Evolutionary conservation across 1,140 invertebrate species (phyloP).

Genomic region (Calephelis virginiensis): DNA sequence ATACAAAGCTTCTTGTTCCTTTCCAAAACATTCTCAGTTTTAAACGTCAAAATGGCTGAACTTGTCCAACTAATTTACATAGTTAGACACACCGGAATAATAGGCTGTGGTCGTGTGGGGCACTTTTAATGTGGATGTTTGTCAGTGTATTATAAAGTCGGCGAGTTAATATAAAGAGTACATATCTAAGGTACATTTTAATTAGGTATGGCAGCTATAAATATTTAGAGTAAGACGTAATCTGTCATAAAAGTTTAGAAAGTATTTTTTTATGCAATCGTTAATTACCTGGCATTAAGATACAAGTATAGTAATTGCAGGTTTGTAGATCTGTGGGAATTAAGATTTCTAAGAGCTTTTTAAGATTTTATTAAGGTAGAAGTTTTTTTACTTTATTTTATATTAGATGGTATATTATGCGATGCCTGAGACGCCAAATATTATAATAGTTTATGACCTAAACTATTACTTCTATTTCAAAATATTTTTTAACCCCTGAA

Average conservation of each 20-base stretch:
- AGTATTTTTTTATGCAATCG: neutral
- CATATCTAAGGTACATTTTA: slow-evolving; percentile 6
- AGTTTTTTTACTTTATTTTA: too few relatives aligned
- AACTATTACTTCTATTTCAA: too few relatives aligned
- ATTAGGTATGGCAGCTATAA: slow-evolving; percentile 15
- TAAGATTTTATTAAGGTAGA: too few relatives aligned
- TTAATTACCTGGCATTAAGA: neutral
- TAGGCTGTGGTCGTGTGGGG: slow-evolving; percentile 6
- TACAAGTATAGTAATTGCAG: neutral
- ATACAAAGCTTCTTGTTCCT: neutral
- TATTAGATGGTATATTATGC: too few relatives aligned
- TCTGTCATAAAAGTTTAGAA: neutral
- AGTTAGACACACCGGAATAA: slow-evolving; percentile 24
- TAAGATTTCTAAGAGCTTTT: too few relatives aligned
- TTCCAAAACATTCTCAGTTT: slow-evolving; percentile 2
- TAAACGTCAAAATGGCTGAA: slow-evolving; percentile 1
- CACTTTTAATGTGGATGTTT: slow-evolving; percentile 12
- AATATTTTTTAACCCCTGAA: too few relatives aligned
- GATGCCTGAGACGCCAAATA: too few relatives aligned
- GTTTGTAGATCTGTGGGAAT: too few relatives aligned
- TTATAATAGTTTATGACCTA: too few relatives aligned
- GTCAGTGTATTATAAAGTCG: slow-evolving; percentile 7
- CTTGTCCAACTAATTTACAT: slow-evolving; percentile 24
- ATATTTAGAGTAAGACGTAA: slow-evolving; percentile 2
- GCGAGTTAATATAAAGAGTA: slow-evolving; percentile 1